Conservation (phyloP, 2,797 vertebrate species). For the Cossypha heuglini region DNA sequence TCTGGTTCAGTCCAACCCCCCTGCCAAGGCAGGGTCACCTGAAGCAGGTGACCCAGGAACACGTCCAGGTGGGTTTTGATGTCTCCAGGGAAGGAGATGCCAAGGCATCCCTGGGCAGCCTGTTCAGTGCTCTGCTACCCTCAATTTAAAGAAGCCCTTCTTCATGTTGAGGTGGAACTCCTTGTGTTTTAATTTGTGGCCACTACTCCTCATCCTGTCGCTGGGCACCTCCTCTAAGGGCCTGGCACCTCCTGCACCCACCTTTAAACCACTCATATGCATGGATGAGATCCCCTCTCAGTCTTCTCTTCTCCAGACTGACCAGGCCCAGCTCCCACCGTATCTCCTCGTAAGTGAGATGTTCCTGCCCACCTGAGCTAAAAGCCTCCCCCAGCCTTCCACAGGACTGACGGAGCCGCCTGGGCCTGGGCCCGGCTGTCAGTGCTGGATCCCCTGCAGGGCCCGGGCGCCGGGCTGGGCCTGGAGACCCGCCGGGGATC, state of each 20-base stretch:
- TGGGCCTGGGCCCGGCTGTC: neutral
- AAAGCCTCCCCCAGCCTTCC: neutral
- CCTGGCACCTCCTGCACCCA: neutral
- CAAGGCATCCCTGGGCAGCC: neutral
- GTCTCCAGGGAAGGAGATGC: neutral
- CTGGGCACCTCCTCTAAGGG: neutral
- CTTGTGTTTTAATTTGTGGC: neutral
- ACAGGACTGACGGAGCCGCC: neutral
- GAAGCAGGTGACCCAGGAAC: neutral
- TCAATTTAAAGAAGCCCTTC: neutral
- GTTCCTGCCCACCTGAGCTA: neutral
- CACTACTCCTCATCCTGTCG: rapidly evolving
- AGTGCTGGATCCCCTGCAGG: neutral
- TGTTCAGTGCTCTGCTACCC: neutral
- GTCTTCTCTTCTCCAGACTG: neutral
- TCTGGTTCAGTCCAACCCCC: neutral
- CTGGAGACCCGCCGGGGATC: neutral
- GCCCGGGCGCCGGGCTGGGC: neutral
- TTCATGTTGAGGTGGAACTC: neutral
- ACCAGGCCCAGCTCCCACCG: neutral
- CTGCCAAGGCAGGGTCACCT: neutral
- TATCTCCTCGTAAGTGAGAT: neutral
- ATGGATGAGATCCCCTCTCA: neutral
- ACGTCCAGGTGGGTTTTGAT: neutral
- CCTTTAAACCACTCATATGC: neutral